Evolutionary conservation across 1,140 invertebrate species (phyloP).

Genomic region (Ostrea denselamellosa): DNA sequence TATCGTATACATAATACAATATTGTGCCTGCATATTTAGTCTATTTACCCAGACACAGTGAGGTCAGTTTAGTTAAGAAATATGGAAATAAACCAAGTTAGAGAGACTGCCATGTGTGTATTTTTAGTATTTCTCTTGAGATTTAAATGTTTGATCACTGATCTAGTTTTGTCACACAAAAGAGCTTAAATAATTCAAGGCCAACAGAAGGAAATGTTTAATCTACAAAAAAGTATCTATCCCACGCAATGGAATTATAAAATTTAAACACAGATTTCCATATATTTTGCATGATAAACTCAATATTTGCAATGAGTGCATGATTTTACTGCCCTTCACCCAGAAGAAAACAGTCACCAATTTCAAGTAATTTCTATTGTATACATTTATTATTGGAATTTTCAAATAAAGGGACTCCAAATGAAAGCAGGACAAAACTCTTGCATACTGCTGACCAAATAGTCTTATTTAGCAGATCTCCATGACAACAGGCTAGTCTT

Average conservation of each 20-base stretch:
- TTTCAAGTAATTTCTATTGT: too few relatives aligned
- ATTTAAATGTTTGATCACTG: constrained; percentile 54
- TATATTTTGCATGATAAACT: background rate
- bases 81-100: background rate
- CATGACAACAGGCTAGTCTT: too few relatives aligned
- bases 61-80: background rate
- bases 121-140: background rate
- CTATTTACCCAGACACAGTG: background rate
- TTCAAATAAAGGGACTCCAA: background rate
- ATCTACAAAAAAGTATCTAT: background rate
- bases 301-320: constrained; percentile 7
- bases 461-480: too few relatives aligned
- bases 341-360: background rate
- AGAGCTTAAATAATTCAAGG: background rate
- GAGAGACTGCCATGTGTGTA: background rate
- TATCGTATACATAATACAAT: background rate
- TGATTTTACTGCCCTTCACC: background rate
- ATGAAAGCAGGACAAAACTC: too few relatives aligned
- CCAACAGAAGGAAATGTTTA: background rate
- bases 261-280: background rate
- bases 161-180: background rate
- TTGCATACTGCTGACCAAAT: too few relatives aligned
- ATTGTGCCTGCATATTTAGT: background rate
- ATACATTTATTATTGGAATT: background rate
- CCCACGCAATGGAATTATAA: background rate